These are phyloP conservation scores for Phenacoccus solenopsis DNA, from an alignment of 1,140 invertebrate species.

Conservation along the genomic window DNA sequence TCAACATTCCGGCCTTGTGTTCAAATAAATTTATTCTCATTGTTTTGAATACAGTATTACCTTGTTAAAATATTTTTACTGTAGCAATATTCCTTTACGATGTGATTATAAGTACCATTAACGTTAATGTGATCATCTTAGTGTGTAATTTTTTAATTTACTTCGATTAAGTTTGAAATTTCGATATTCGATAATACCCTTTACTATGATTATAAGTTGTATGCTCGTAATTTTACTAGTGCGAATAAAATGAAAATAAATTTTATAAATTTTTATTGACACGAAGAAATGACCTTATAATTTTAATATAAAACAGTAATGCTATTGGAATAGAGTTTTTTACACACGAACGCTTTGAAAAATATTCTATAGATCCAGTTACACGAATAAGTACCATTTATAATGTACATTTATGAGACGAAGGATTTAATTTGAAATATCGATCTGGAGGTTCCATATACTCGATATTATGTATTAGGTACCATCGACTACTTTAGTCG, in stretches of 20 bases:
- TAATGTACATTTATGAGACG: too few species aligned
- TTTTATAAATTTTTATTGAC: background rate
- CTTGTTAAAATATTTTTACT: background rate
- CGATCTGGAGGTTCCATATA: too few species aligned
- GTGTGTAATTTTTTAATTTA: background rate
- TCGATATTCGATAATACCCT: too few species aligned
- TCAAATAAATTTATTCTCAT: background rate
- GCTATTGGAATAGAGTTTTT: background rate
- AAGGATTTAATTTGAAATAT: too few species aligned
- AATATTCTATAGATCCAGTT: too few species aligned
- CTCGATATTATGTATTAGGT: too few species aligned
- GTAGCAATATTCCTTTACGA: background rate
- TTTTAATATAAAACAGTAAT: background rate
- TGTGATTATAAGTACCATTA: background rate
- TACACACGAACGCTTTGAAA: too few species aligned
- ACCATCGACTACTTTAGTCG: too few species aligned
- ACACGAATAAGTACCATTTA: too few species aligned
- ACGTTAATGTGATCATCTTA: background rate
- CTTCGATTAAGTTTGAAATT: too few species aligned
- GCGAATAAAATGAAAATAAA: background rate
- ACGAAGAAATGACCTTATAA: background rate
- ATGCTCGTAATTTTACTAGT: too few species aligned
- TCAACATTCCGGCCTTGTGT: background rate
- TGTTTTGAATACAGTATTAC: background rate
- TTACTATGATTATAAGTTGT: too few species aligned